Evolutionary conservation across 1,140 invertebrate genomes (phyloP), one percentile per base, ranked within the genome.

Genomic region (Rhysida immarginata): DNA sequence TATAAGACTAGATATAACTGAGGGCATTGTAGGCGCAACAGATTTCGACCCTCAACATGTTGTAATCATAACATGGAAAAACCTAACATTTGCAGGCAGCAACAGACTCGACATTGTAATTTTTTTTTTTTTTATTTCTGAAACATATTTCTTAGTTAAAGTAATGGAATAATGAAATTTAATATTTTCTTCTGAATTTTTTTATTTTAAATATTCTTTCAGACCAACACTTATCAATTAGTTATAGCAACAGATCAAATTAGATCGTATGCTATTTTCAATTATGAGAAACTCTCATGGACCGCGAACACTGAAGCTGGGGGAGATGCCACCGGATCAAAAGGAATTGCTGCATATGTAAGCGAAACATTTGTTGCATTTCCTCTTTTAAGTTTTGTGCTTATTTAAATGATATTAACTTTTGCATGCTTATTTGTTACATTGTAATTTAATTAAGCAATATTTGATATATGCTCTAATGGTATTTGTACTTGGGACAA

Each of bases 201-300:
- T n/a, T n/a, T n/a, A n/a, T n/a, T n/a, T n/a, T n/a, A n/a, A n/a
- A n/a, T n/a, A n/a, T n/a, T n/a, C n/a, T n/a, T n/a, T 56, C 68
- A 90, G 79, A 95, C 90, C 2, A 96, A 96, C 66, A 93, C 90
- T 0, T 96, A 95, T 72, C 93, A 97, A 81, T 75, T 90, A 72
- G 79, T 96, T 1, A 64, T 97, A 25, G 86, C 85, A 0, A 95
- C 93, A 0, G 91, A 96, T 70, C 91, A 95, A 74, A 87, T 93
- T 3, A 84, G 84, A 62, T 90, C 90, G 0, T 97, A 95, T 62
- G 87, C 81, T 0, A 91, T 97, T 23, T 95, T 91, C 67, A 96
- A 96, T 71, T 97, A 96, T 66, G 77, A 82, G 2, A 79, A 87
- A 48, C 77, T 96, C 43, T 81, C 83, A 61, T 96, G 92, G 92